Conservation (phyloP, 2,113 vertebrate species). For the Nannobrachium achirus region DNA sequence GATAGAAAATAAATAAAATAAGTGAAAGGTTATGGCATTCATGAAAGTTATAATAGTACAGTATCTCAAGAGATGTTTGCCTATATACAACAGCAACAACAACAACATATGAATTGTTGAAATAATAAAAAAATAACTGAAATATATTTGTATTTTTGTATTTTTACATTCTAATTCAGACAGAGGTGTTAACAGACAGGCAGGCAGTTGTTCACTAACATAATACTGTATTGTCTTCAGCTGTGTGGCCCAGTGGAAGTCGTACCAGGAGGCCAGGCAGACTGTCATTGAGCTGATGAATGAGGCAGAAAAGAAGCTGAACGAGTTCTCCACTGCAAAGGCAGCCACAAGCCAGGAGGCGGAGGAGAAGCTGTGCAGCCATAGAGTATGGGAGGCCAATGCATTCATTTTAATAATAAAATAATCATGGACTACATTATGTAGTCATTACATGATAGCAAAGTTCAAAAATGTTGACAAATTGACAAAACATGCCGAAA, state of each 20-base stretch:
- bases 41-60: no score
- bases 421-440: not conserved
- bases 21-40: no score
- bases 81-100: no score
- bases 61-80: no score
- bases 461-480: not conserved
- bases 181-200: no score
- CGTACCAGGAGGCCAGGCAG: slow-evolving; percentile 89
- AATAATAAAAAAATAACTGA: no score
- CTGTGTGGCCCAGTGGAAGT: slow-evolving; percentile 87
- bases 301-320: slow-evolving; percentile 91
- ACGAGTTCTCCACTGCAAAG: slow-evolving; percentile 91
- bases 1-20: no score
- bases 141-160: no score
- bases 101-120: no score
- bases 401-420: not conserved
- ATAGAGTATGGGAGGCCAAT: slow-evolving; percentile 81
- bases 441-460: not conserved
- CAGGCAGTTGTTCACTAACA: not conserved
- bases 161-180: no score
- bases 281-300: slow-evolving; percentile 93
- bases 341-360: slow-evolving; percentile 84
- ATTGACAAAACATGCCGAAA: no score
- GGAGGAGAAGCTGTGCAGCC: slow-evolving; percentile 86
- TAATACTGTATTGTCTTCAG: slow-evolving; percentile 69